phyloP scores from a whole-genome alignment of 2,113 vertebrate species.

The Oceanodroma tethys region DNA sequence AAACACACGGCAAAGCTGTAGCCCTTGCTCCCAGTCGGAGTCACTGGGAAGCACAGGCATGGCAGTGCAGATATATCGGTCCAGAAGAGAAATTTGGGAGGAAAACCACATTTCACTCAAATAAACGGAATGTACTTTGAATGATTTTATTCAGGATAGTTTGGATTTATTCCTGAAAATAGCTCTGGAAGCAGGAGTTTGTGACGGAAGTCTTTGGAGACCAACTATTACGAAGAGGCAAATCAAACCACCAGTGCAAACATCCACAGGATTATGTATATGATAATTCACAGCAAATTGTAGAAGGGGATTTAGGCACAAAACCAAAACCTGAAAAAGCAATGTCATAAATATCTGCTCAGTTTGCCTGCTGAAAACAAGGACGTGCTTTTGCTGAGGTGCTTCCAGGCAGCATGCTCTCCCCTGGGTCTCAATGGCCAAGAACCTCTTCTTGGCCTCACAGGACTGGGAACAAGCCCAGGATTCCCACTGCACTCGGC shows the following conservation, averaged over 20 bases:
- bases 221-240: background rate
- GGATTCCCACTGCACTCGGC: background rate
- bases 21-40: rapidly evolving
- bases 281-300: conserved; percentile 24
- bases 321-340: background rate
- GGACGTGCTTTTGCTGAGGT: background rate
- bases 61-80: background rate
- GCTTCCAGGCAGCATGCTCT: background rate
- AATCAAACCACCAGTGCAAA: background rate
- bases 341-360: background rate
- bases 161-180: conserved; percentile 5
- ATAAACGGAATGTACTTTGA: background rate
- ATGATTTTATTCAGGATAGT: background rate
- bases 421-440: background rate
- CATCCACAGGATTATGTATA: background rate
- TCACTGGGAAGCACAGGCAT: rapidly evolving
- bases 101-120: background rate
- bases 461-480: background rate
- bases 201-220: background rate
- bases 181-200: conserved; percentile 9
- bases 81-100: background rate
- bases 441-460: background rate
- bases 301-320: background rate
- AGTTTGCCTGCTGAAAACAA: background rate
- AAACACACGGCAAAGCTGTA: background rate